Evolutionary conservation across 2,113 vertebrate genomes (phyloP), one percentile per base, ranked within the genome.

Genomic region (Callorhinus ursinus): DNA sequence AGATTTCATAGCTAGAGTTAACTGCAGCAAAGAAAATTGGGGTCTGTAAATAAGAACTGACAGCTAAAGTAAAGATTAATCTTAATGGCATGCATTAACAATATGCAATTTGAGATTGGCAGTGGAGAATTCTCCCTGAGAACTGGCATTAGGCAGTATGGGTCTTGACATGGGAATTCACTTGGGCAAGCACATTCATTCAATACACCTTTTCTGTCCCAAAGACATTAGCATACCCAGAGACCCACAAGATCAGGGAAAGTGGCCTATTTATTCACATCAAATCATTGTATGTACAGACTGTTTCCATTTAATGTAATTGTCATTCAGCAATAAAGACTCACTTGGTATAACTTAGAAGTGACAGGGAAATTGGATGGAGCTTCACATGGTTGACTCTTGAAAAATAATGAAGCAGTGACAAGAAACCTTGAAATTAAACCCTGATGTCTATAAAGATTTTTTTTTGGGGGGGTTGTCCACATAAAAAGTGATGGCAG

Each of bases 41-140:
- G 4, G 7, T 69, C 10, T 81, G 0, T 96, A 96, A 97, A 96
- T 81, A 59, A 10, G 95, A 98, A 77, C 13, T 74, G 86, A 97
- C 98, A 96, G 28, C 13, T 87, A 55, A 97, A 98, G 39, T 7
- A 12, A 36, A 51, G 42, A 97, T 97, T 95, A 97, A 71, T 93
- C 94, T 96, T 97, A 97, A 96, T 97, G 97, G 81, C 81, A 79
- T 12, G 33, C 84, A 97, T 96, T 93, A 97, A 97, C 31, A 96
- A 69, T 69, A 39, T 19, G 11, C 51, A 93, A 87, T 72, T 98
- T 96, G 74, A 96, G 97, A 67, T 65, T 91, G 67, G 4, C 67
- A 90, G 84, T 67, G 61, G 96, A 95, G 87, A 97, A 90, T 93
- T 96, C 57, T 88, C 19, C 88, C 59, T 72, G 46, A 79, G 79